Percentiles rank a stretch among this genome's conserved stretches.
phyloP scores from a whole-genome alignment of 30 jellyfish, hydroid and myxozoan species.

The Haliclystus octoradiatus region DNA sequence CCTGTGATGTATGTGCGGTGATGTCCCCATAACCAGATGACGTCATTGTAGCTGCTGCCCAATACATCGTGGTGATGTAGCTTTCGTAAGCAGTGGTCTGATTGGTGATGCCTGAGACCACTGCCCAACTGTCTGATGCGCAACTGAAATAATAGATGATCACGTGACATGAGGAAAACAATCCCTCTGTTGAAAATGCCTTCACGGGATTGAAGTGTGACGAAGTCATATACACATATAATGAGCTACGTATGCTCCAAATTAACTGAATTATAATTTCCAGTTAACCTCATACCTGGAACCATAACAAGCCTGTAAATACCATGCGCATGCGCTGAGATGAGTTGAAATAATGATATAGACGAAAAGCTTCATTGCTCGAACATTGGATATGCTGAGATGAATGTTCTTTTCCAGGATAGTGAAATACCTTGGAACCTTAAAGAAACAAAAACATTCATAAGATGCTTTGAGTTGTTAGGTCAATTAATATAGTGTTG shows the following conservation, averaged over 20 bases:
- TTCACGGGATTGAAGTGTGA: no score
- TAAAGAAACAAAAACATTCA: conserved; percentile 5
- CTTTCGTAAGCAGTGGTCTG: conserved; percentile 2
- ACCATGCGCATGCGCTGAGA: conserved; percentile 52
- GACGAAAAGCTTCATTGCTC: conserved; percentile 22
- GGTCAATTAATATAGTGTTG: not conserved
- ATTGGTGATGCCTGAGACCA: conserved; percentile 15
- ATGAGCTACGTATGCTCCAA: no score
- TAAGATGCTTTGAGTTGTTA: not conserved
- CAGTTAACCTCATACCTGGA: no score
- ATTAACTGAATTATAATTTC: no score
- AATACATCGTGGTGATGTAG: conserved; percentile 32
- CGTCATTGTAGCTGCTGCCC: conserved; percentile 91
- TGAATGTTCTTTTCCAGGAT: conserved; percentile 32
- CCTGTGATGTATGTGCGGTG: conserved; percentile 33
- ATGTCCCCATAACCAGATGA: conserved; percentile 84
- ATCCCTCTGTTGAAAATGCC: no score
- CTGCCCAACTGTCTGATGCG: conserved; percentile 43
- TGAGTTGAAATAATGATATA: conserved; percentile 36
- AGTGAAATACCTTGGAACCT: conserved; percentile 24
- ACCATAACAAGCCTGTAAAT: conserved; percentile 61
- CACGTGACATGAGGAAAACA: no score
- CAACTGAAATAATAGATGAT: conserved; percentile 22
- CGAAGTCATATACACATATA: no score
- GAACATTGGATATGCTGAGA: conserved; percentile 10